Conservation (phyloP, 2,113 vertebrate genomes). For the Lonchura striata region DNA sequence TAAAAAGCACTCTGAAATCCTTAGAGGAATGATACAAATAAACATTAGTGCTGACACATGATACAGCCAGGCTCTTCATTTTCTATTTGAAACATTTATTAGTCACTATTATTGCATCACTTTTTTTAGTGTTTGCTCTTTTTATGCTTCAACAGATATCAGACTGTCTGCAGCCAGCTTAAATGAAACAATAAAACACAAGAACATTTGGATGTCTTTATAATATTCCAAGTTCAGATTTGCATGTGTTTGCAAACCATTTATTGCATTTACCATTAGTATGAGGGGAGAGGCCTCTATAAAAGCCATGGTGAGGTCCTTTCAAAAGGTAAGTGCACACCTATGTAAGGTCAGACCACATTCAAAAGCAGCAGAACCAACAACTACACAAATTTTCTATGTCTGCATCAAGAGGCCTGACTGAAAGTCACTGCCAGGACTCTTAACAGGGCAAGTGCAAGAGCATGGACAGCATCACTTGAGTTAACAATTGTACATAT, state of each 20-base stretch:
- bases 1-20: slow-evolving; percentile 48
- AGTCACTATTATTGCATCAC: not conserved
- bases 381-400: not conserved
- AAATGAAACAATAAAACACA: not conserved
- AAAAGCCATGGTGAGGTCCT: not conserved
- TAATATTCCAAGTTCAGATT: not conserved
- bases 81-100: slow-evolving; percentile 24
- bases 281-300: not conserved
- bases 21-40: slow-evolving; percentile 37
- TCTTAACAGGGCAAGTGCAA: not conserved
- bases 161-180: not conserved
- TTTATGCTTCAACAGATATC: not conserved
- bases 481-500: not conserved
- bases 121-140: not conserved
- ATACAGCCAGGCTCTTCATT: slow-evolving; percentile 2
- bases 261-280: not conserved
- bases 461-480: not conserved
- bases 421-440: not conserved
- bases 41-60: slow-evolving; percentile 27
- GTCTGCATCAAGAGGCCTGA: not conserved
- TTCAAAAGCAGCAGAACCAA: not conserved
- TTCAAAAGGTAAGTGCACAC: not conserved
- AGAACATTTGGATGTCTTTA: not conserved
- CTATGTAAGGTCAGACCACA: not conserved
- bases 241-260: not conserved